Percentiles rank a stretch among this genome's conserved stretches.
Evolutionary conservation across 2,113 vertebrate species (phyloP).

Genomic region (Rhea pennata): DNA sequence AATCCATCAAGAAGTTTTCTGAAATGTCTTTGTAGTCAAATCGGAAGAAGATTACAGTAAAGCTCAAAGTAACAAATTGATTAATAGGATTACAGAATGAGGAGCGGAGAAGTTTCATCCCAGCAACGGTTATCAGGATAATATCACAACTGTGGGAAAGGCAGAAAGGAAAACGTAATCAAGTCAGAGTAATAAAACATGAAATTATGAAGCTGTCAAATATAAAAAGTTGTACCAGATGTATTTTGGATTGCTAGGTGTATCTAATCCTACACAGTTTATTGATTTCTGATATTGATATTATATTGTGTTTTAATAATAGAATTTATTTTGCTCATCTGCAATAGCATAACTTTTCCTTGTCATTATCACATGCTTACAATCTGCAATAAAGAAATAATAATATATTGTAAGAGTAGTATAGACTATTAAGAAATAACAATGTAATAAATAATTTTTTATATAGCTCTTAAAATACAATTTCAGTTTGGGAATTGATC

Average conservation of each 20-base stretch:
- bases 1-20: slow-evolving; percentile 95
- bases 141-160: slow-evolving; percentile 87
- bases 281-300: background rate
- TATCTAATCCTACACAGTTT: background rate
- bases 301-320: background rate
- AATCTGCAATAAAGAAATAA: background rate
- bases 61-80: slow-evolving; percentile 91
- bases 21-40: slow-evolving; percentile 93
- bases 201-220: background rate
- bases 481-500: background rate
- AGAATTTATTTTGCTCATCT: background rate
- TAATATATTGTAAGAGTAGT: background rate
- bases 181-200: background rate
- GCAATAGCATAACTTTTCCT: background rate
- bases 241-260: background rate
- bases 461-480: background rate
- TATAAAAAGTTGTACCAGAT: background rate
- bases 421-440: background rate
- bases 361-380: background rate
- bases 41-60: slow-evolving; percentile 93
- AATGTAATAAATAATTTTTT: background rate
- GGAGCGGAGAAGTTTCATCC: slow-evolving; percentile 93
- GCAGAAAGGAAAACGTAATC: slow-evolving; percentile 56
- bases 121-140: slow-evolving; percentile 90
- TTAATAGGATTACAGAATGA: slow-evolving; percentile 94